A percentile compares a stretch with the other conserved stretches of the same genome.
Conservation (phyloP, 2,797 vertebrate genomes). For the Botia kubotai region DNA sequence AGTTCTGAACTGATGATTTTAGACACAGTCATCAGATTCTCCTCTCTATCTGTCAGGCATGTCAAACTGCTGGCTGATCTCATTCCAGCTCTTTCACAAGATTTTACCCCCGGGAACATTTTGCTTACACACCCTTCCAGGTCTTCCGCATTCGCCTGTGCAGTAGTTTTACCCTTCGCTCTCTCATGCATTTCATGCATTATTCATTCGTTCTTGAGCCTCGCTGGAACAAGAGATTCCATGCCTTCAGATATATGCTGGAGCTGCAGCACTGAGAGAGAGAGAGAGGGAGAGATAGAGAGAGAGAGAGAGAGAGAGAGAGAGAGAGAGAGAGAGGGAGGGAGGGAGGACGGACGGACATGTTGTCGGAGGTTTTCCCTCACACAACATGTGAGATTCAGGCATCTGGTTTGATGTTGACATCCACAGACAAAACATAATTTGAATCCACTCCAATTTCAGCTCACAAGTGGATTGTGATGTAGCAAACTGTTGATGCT, state of each 20-base stretch:
- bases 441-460: slow-evolving; percentile 50
- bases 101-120: slow-evolving; percentile 29
- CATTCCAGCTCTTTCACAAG: slow-evolving; percentile 15
- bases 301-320: too few species aligned
- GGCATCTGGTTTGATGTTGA: slow-evolving; percentile 51
- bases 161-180: not conserved
- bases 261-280: slow-evolving; percentile 4
- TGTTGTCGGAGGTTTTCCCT: slow-evolving; percentile 1
- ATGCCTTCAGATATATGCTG: slow-evolving; percentile 43
- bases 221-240: slow-evolving; percentile 47
- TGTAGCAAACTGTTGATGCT: slow-evolving; percentile 39
- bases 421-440: slow-evolving; percentile 41
- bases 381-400: slow-evolving; percentile 2
- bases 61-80: slow-evolving; percentile 13
- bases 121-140: slow-evolving; percentile 37
- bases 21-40: slow-evolving; percentile 1
- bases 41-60: slow-evolving; percentile 10
- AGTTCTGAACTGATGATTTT: slow-evolving; percentile 5
- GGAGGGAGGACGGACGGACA: not conserved
- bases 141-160: slow-evolving; percentile 14
- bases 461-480: slow-evolving; percentile 51
- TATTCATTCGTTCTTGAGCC: slow-evolving; percentile 52
- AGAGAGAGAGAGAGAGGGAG: not conserved
- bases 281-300: not conserved
- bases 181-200: slow-evolving; percentile 46